A percentile compares a stretch with the other conserved stretches of the same genome.
These are phyloP conservation scores for Crocallis elinguaria DNA, from an alignment of 2,888 invertebrate genomes.

Conservation along the genomic window DNA sequence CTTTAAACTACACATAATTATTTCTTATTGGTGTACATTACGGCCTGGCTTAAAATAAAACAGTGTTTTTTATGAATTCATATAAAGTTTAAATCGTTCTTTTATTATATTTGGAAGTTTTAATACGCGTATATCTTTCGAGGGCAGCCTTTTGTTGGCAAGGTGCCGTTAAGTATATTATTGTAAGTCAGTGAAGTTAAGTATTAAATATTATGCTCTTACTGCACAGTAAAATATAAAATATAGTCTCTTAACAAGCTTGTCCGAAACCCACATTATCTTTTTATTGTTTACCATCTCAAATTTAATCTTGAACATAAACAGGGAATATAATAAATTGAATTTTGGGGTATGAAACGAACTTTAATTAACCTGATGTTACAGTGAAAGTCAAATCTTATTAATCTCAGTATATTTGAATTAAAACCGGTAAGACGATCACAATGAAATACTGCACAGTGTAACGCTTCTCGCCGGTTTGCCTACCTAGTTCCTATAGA, in stretches of 20 bases:
- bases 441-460: no score
- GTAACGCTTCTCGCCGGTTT: no score
- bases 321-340: constrained; percentile 11
- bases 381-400: background rate
- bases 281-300: constrained; percentile 17
- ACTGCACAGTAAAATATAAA: constrained; percentile 8
- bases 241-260: constrained; percentile 15
- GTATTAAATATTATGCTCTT: background rate
- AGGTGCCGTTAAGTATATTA: constrained; percentile 13
- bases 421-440: no score
- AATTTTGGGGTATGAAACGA: constrained; percentile 1
- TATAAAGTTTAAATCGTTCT: constrained; percentile 10
- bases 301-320: constrained; percentile 8
- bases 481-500: no score
- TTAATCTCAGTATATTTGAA: background rate
- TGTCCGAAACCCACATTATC: constrained; percentile 15
- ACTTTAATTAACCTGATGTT: background rate
- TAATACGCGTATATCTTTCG: constrained; percentile 10
- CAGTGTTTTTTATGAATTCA: constrained; percentile 3
- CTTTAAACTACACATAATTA: no score
- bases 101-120: constrained; percentile 13
- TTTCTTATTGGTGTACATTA: no score
- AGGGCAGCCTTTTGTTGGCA: constrained; percentile 15
- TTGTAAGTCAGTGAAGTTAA: constrained; percentile 9
- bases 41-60: constrained; percentile 3